Base-by-base conservation (phyloP, 2,113 vertebrate species). In the Dissostichus mawsoni region DNA sequence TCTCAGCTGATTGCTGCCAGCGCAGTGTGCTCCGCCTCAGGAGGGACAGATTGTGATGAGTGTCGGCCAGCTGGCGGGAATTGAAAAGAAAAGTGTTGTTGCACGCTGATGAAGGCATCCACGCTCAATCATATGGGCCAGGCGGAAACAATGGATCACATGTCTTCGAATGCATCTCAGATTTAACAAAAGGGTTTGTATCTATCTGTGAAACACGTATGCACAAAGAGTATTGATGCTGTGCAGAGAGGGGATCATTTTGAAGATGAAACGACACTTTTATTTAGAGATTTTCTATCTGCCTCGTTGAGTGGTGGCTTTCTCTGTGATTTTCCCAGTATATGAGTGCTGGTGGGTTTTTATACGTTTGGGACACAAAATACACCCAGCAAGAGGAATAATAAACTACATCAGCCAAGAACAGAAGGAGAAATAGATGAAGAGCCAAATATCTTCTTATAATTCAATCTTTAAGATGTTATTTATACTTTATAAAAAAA, bases 61-160 rank as follows among this genome's bases (percentile, higher is more conserved):
- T 90, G 88, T 93, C 68, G 11, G 98, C 97, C 89, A 96, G 87
- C 98, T 99, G 83, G 84, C 72, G 12, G 56, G 80, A 75, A 88
- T 77, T 83, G 44, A 91, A 78, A 59, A 73, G 84, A 53, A 84
- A 78, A 76, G 55, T 11, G 13, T 5, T 7, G 29, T 55, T 67
- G 48, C 59, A 47, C 11, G 10, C 66, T 69, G 65, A 78, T 86
- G 71, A 84, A 83, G 62, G 70, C 65, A 33, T 77, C 55, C 57
- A 29, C 57, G 77, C 41, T 76, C 70, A 69, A 66, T 79, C 36
- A 74, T 36, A 83, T 23, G 62, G 79, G 87, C 52, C 84, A 80
- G 67, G 80, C 80, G 66, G 58, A 80, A 77, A 89, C 86, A 80
- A 87, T 81, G 41, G 57, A 55, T 65, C 48, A 81, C 78, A 74